Evolutionary conservation across 2,888 invertebrate species (phyloP).

Genomic region (Dioctria linearis): DNA sequence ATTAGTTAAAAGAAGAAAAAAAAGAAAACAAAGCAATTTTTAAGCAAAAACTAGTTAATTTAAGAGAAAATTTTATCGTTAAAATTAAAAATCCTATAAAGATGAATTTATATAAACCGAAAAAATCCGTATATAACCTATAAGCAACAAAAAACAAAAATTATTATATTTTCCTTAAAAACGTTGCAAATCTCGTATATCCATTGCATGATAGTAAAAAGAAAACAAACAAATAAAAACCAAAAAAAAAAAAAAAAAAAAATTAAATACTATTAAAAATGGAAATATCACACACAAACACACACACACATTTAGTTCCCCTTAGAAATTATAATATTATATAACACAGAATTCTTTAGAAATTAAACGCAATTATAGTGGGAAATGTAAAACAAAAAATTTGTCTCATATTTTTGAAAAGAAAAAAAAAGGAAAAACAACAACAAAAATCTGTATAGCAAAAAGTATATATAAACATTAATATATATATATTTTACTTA

Average conservation of each 20-base stretch:
- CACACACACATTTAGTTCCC: conserved; percentile 14
- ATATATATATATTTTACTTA: conserved; percentile 37
- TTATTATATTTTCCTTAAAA: too few species aligned
- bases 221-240: neutral
- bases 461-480: conserved; percentile 4
- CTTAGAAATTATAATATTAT: neutral
- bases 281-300: conserved; percentile 4
- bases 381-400: neutral
- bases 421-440: neutral
- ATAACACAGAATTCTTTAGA: neutral
- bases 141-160: too few species aligned
- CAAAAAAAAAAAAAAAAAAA: neutral
- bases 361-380: neutral
- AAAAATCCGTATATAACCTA: too few species aligned
- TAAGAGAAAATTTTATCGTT: too few species aligned
- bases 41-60: too few species aligned
- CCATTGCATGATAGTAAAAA: too few species aligned
- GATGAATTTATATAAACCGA: too few species aligned
- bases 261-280: neutral
- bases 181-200: too few species aligned
- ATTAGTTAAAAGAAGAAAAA: too few species aligned
- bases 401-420: conserved; percentile 29
- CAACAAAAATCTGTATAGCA: conserved; percentile 36
- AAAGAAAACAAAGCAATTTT: too few species aligned
- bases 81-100: too few species aligned